These are phyloP conservation scores for Ceriagrion tenellum DNA, from an alignment of 2,888 invertebrate species.

Conservation along the genomic window DNA sequence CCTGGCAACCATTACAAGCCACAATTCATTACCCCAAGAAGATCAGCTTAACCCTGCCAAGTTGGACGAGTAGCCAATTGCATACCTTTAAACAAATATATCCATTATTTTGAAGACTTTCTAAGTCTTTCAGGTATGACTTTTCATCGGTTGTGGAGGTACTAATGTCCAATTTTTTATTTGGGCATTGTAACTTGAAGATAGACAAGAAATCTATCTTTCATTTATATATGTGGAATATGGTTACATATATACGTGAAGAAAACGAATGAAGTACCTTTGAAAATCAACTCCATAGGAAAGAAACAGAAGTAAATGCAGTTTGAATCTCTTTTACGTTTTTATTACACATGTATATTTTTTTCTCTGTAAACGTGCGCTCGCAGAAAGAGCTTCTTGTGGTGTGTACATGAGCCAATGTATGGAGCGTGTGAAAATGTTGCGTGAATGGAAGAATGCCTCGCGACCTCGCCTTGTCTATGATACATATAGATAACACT, in stretches of 20 bases:
- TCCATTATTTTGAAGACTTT: conserved; percentile 56
- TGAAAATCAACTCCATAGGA: conserved; percentile 31
- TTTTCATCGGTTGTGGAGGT: conserved; percentile 46
- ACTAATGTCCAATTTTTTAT: conserved; percentile 49
- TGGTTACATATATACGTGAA: neutral
- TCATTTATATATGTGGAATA: conserved; percentile 24
- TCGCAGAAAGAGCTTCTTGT: conserved; percentile 53
- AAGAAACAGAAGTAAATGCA: conserved; percentile 24
- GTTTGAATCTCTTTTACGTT: conserved; percentile 54
- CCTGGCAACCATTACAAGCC: conserved; percentile 28
- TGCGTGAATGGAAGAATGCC: conserved; percentile 45
- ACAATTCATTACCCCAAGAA: conserved; percentile 41
- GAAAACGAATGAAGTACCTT: conserved; percentile 51
- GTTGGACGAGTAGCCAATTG: neutral
- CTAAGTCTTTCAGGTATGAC: neutral
- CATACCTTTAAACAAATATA: conserved; percentile 11
- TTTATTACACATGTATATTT: conserved; percentile 64
- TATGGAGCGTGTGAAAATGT: neutral
- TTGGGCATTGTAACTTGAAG: conserved; percentile 17
- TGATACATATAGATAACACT: conserved; percentile 66
- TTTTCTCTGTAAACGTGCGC: conserved; percentile 56
- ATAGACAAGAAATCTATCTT: neutral
- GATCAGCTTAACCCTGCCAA: conserved; percentile 49
- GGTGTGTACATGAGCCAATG: neutral
- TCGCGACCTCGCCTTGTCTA: conserved; percentile 67